Base-by-base conservation (phyloP, 2,113 vertebrate genomes). In the Martes martes region DNA sequence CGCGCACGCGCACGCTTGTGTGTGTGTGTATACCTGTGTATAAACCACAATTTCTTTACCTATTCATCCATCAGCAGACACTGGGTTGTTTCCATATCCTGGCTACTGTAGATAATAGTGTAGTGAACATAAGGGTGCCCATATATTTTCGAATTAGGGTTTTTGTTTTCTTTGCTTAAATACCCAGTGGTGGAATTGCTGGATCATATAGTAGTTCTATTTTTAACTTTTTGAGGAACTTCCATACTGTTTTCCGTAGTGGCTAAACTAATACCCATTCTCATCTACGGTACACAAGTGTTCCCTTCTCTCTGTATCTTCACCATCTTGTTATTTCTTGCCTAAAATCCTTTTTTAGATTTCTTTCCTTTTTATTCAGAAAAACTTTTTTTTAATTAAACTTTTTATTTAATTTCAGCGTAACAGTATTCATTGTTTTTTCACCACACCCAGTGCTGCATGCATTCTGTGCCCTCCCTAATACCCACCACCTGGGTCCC, bases 1-100 rank as follows among this genome's bases (percentile, higher is more conserved):
- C 0, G 0, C 45, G 0, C 50, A 11, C 0, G 1, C 45, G 11
- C 11, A 2, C 11, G 47, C 39, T 39, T 28, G 13, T 16, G 6
- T 16, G 69, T 39, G 19, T 36, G 33, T 71, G 67, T 71, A 3
- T 71, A 18, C 7, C 8, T 45, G 3, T 45, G 11, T 45, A 16
- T 4, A 50, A 42, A 31, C 73, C 42, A 78, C 14, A 10, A 18
- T 78, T 31, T n/a, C 15, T 79, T 52, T 52, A 79, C 52, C 47
- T 31, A 33, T 33, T 79, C 8, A 79, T 33, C 76, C 16, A 50
- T 52, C 31, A 52, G 4, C 50, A 31, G 47, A 79, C 47, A 52
- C 47, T 78, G 31, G 45, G 4, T 79, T 79, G 16, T 79, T 79
- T 79, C 76, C 76, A 52, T 79, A 52, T 33, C 47, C 18, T 79